These are phyloP conservation scores for silkworm (Bombyx mori) DNA, from an alignment of 1,140 invertebrate species.

Conservation along the genomic window ASM3026992v2 NC_085125.1:10980001-10980500, in stretches of 20 bases:
- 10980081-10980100: too few species aligned
- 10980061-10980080: too few species aligned
- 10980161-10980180: too few species aligned
- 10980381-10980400: conserved; percentile 9
- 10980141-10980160: too few species aligned
- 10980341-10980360: conserved; percentile 11
- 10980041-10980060: conserved; percentile 8
- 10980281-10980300: too few species aligned
- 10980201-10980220: too few species aligned
- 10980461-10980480: conserved; percentile 6
- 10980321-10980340: conserved; percentile 51
- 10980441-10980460: conserved; percentile 2
- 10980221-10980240: too few species aligned
- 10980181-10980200: too few species aligned
- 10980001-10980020: conserved; percentile 28
- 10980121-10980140: too few species aligned
- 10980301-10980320: neutral
- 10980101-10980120: too few species aligned
- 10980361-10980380: conserved; percentile 32
- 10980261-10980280: too few species aligned
- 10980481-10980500: conserved; percentile 7
- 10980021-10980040: conserved; percentile 34
- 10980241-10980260: too few species aligned
- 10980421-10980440: conserved; percentile 3
- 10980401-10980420: conserved; percentile 24